Base-by-base conservation (phyloP, 2,797 vertebrate genomes). In the Sebastes flavidus region DNA sequence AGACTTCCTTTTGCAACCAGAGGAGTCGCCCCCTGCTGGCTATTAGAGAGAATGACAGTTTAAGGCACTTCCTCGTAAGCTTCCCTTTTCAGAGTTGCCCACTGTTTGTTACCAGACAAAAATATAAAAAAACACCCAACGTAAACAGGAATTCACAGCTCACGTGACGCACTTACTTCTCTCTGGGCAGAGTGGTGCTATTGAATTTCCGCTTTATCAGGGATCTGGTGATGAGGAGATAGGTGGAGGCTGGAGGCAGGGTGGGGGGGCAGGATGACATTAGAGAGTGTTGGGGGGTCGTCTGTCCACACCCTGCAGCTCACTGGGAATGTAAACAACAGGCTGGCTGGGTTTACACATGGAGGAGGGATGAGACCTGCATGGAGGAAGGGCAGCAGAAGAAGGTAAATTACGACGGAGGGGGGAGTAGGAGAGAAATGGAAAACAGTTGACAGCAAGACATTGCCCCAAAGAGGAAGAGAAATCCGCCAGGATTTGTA, bases 401-500 rank as follows among this genome's bases (percentile, higher is more conserved):
- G 68, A 77, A 69, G 83, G 61, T 20, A 49, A 89, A 82, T 82
- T 77, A 80, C 62, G 69, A 67, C 4, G 16, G 38, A 59, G 38
- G 14, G 38, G 65, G 38, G 58, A 77, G 86, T 67, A 36, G 72
- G 70, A 54, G 74, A 87, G 78, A 83, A 82, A 86, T 83, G 88
- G 91, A 91, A 87, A 90, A 91, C 88, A 91, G 88, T 90, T 72
- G 89, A 92, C 88, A 88, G 86, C 29, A 61, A 83, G 87, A 90
- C 87, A 87, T 89, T 86, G 85, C 86, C 84, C 85, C 80, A 72
- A 75, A 89, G 90, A 90, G 83, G 80, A 87, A 80, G 88, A 88
- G 90, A 88, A 89, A 89, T 89, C 92, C 87, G 32, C 80, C 89
- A 91, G 92, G 94, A 93, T 91, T 91, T 93, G 92, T 89, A 94